These are phyloP conservation scores for Aegithalos caudatus DNA, from an alignment of 2,113 vertebrate genomes.

Conservation along the genomic window DNA sequence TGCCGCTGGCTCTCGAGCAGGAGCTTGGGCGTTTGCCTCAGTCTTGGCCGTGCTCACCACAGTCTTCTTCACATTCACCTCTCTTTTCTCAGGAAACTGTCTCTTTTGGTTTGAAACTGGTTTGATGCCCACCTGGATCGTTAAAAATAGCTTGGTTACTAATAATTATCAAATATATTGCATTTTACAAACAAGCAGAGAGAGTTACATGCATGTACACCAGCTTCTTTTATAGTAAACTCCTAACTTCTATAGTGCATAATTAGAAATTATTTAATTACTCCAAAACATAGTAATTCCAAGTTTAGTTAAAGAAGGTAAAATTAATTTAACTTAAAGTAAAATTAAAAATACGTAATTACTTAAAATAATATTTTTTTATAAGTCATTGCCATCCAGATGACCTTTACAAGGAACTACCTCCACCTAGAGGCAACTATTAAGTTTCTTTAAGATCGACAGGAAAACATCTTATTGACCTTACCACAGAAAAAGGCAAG, in stretches of 20 bases:
- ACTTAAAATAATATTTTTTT: neutral
- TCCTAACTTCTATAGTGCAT: neutral
- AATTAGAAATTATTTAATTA: neutral
- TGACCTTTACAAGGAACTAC: neutral
- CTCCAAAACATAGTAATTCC: neutral
- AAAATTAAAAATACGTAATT: neutral
- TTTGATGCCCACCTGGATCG: conserved; percentile 64
- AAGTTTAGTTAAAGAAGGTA: neutral
- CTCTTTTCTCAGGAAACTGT: conserved; percentile 71
- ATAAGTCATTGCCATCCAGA: accelerated
- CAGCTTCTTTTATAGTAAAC: accelerated
- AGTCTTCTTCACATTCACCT: conserved; percentile 62
- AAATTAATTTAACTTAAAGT: neutral
- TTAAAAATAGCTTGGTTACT: conserved; percentile 31
- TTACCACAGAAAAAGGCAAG: neutral
- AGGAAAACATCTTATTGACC: neutral
- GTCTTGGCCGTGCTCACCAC: conserved; percentile 18
- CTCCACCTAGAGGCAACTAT: neutral
- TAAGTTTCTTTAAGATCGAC: neutral
- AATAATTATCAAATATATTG: neutral
- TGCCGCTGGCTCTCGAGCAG: conserved; percentile 65
- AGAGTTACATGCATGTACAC: neutral
- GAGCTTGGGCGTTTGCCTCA: conserved; percentile 50
- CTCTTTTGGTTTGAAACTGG: conserved; percentile 74
- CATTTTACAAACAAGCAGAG: neutral